These are phyloP conservation scores for Nyctereutes procyonoides DNA, from an alignment of 2,113 vertebrate genomes.

Conservation along the genomic window DNA sequence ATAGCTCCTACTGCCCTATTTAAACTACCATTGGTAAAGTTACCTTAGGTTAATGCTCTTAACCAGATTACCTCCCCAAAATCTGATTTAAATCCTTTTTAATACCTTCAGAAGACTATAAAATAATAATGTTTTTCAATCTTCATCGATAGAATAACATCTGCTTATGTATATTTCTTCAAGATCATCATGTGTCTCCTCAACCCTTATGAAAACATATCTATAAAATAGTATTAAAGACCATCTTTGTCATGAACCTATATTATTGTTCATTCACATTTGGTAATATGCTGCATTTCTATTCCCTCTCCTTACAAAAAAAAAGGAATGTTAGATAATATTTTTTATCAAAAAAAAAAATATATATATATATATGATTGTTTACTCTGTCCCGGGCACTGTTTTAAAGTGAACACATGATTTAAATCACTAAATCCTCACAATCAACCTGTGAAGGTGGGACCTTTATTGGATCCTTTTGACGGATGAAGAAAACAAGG, in stretches of 20 bases:
- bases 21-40: background rate
- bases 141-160: background rate
- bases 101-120: background rate
- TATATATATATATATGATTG: background rate
- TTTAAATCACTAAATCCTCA: conserved; percentile 16
- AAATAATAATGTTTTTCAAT: background rate
- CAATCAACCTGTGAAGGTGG: background rate
- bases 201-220: background rate
- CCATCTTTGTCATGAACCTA: background rate
- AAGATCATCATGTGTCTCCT: background rate
- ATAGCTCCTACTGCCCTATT: fast-evolving
- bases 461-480: background rate
- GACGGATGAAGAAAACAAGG: background rate
- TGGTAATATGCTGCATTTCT: background rate
- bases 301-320: background rate
- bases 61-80: background rate
- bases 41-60: background rate
- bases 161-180: background rate
- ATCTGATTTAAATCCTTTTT: background rate
- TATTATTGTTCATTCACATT: background rate
- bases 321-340: background rate
- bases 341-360: background rate
- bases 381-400: background rate
- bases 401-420: background rate
- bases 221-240: background rate